Evolutionary conservation across 2,888 invertebrate species (phyloP).

Genomic region (Corbicula japonica): DNA sequence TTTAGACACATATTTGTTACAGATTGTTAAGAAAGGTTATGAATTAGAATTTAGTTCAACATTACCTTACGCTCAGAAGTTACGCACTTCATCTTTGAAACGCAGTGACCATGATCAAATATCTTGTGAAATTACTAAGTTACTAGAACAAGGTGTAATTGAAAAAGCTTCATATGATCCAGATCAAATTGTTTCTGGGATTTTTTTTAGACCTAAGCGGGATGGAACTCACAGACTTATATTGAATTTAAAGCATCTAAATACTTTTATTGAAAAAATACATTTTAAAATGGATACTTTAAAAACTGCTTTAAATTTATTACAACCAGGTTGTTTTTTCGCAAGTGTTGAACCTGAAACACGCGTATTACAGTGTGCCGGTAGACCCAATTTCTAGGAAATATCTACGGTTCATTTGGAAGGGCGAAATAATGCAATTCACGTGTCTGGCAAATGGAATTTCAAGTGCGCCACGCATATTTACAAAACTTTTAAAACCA

Average conservation of each 20-base stretch:
- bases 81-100: background rate
- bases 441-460: constrained; percentile 53
- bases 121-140: background rate
- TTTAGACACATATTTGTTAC: background rate
- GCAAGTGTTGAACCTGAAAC: constrained; percentile 53
- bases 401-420: constrained; percentile 54
- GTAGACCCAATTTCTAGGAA: constrained; percentile 27
- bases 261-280: constrained; percentile 40
- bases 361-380: constrained; percentile 59
- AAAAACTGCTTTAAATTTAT: constrained; percentile 35
- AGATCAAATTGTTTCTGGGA: constrained; percentile 35
- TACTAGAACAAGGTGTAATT: constrained; percentile 7
- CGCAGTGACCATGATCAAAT: background rate
- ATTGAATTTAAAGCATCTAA: constrained; percentile 55
- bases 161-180: background rate
- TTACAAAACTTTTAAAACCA: constrained; percentile 62
- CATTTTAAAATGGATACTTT: constrained; percentile 69
- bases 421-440: constrained; percentile 34
- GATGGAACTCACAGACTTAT: constrained; percentile 52
- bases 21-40: constrained; percentile 18
- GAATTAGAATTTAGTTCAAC: constrained; percentile 1
- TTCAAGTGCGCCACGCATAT: constrained; percentile 49
- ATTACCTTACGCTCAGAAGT: background rate
- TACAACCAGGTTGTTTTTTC: constrained; percentile 49
- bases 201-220: constrained; percentile 49